A percentile compares a stretch with the other conserved stretches of the same genome.
These are phyloP conservation scores for Caiman crocodilus DNA, from an alignment of 2,797 vertebrate species.

Conservation along the genomic window DNA sequence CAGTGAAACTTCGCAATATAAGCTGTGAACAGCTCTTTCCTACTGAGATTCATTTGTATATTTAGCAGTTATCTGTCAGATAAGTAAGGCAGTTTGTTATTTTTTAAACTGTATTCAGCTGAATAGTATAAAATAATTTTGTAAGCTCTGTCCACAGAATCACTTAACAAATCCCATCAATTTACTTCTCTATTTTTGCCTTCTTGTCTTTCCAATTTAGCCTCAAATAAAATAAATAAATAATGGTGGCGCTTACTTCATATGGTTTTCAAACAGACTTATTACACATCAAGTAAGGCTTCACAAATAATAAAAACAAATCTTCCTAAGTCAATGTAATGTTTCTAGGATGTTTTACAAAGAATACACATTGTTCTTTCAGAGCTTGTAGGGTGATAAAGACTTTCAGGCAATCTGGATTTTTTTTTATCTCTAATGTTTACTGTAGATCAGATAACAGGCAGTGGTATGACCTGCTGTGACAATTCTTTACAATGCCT, in stretches of 20 bases:
- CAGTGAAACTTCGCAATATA: not conserved
- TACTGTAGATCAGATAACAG: not conserved
- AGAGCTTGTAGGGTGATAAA: not conserved
- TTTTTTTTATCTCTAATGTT: not conserved
- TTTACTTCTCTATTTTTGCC: not conserved
- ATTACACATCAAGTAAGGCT: not conserved
- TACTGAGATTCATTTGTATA: not conserved
- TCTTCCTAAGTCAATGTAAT: not conserved
- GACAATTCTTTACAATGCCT: not conserved
- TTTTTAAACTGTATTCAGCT: not conserved
- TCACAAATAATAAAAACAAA: not conserved
- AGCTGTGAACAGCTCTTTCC: not conserved
- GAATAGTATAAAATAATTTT: not conserved
- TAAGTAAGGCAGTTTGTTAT: not conserved
- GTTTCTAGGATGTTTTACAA: not conserved
- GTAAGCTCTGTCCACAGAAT: not conserved
- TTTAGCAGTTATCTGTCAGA: not conserved
- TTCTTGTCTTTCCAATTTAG: not conserved
- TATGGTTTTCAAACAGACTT: not conserved
- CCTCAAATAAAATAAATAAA: not conserved
- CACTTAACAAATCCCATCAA: not conserved
- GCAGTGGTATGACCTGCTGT: not conserved
- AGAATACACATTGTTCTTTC: not conserved
- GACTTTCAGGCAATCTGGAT: not conserved
- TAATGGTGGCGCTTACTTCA: not conserved